Evolutionary conservation across 2,113 vertebrate species (phyloP), one percentile per base, ranked within the genome.

Genomic region (Felis chaus): DNA sequence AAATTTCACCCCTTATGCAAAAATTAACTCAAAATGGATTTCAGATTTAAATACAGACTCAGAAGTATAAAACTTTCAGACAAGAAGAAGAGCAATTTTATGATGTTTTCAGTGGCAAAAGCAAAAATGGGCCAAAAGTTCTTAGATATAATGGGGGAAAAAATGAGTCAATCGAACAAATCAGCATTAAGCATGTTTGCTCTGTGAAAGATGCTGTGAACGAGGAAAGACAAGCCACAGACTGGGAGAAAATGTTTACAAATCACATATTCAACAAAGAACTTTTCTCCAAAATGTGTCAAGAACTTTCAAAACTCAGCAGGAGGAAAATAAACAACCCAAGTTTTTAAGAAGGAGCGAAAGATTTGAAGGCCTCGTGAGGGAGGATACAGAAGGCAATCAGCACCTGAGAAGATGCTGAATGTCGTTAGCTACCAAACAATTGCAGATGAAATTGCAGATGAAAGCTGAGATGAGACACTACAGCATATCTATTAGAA

Each of bases 1-100:
- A 73, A 65, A 57, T 15, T 45, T 76, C 69, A 94, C 27, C 18
- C 50, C 33, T 91, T 87, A 87, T 66, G 57, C 21, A 90, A 86
- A 89, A 87, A 25, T 82, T 90, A 93, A 93, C 83, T 87, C 50
- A 87, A 94, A 91, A 82, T 82, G 13, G 31, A 96, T 82, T 25
- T 80, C 55, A 73, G 74, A 79, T 36, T 18, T 83, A 85, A 92
- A 89, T 69, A 57, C 63, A 85, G 41, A 48, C 39, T n/a, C 13
- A 94, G 88, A 95, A 68, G 15, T 87, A 76, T 81, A 83, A 74
- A 57, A 50, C 36, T 23, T 96, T 92, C 45, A 16, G n/a, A 10
- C 14, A 91, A 84, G 93, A 91, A 63, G 18, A 80, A 25, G 7
- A 85, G n/a, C 76, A 95, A 89, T 89, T 65, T 31, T 48, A 65